Evolutionary conservation across 2,113 vertebrate genomes (phyloP).

Genomic region (Solea senegalensis): DNA sequence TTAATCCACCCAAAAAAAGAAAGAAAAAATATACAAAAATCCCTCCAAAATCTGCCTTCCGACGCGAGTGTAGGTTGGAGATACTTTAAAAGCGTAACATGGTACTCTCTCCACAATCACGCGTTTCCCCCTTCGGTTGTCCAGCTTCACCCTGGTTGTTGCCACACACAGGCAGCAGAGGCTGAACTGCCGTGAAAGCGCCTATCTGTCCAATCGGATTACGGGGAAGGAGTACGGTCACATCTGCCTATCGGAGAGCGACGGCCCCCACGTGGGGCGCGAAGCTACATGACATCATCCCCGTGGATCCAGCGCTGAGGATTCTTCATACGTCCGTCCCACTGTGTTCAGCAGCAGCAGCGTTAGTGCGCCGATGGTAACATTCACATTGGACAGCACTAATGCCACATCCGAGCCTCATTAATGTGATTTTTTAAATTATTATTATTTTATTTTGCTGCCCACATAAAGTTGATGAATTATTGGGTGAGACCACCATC

Average conservation of each 20-base stretch:
- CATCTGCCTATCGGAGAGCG: slow-evolving; percentile 81
- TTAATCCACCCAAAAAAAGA: slow-evolving; percentile 60
- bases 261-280: slow-evolving; percentile 87
- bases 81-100: slow-evolving; percentile 79
- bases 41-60: slow-evolving; percentile 73
- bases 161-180: slow-evolving; percentile 89
- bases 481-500: slow-evolving; percentile 51
- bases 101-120: slow-evolving; percentile 78
- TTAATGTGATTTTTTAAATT: slow-evolving; percentile 12
- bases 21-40: slow-evolving; percentile 7
- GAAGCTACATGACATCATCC: slow-evolving; percentile 81
- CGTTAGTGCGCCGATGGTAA: slow-evolving; percentile 55
- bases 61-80: slow-evolving; percentile 68
- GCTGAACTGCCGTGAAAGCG: slow-evolving; percentile 89
- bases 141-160: slow-evolving; percentile 80
- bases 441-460: background rate
- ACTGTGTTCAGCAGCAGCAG: slow-evolving; percentile 48
- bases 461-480: slow-evolving; percentile 54
- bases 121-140: slow-evolving; percentile 75
- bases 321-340: slow-evolving; percentile 48
- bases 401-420: slow-evolving; percentile 55
- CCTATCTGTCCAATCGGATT: slow-evolving; percentile 85
- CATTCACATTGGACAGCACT: slow-evolving; percentile 51
- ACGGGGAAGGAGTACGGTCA: slow-evolving; percentile 72
- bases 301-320: background rate